Base-by-base conservation (phyloP, 2,888 invertebrate species). In the Ormyrus labotus region DNA sequence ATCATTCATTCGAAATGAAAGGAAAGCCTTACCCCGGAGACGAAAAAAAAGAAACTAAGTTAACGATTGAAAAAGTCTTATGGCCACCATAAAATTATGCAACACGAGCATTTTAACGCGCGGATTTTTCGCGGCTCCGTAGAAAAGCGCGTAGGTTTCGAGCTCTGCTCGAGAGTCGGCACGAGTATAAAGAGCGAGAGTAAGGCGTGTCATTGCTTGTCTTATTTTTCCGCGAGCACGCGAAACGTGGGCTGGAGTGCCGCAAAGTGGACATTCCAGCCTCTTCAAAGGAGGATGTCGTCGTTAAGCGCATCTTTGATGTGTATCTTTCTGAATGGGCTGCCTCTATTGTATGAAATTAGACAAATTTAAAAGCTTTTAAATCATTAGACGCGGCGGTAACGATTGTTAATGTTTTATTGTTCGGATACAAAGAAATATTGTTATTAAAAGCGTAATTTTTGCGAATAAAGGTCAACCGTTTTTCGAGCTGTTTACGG, bases 261-360 rank as follows among this genome's bases (percentile, higher is more conserved):
- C 53, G 68, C 50, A 61, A 70, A 72, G 67, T 58, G 75, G 50
- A 71, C 77, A 76, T 77, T 76, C 77, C 81, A 7, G 8, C 53
- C 57, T 58, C 48, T 34, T 7, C 0, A 13, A 8, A 61, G 58
- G 58, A 70, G 81, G 77, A 81, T 81, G 78, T 78, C 61, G 78
- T 78, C 74, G 67, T 81, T 78, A 74, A 71, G 78, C 74, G 55
- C 73, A 70, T 73, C 77, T 74, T 70, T 70, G 71, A 76, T 72
- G 67, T 69, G 68, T 80, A 80, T 80, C 72, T 61, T 55, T 34
- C 34, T 34, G 34, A 58, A 51, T 65, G 19, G 34, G 19, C 6
- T 34, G 19, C 19, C 1, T n/a, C 50, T n/a, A 50, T 47, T n/a
- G 58, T 34, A 48, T n/a, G 13, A 19, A 69, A 55, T 73, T 73